Evolutionary conservation across 1,140 invertebrate genomes (phyloP).

Genomic region (Calliphora vicina): DNA sequence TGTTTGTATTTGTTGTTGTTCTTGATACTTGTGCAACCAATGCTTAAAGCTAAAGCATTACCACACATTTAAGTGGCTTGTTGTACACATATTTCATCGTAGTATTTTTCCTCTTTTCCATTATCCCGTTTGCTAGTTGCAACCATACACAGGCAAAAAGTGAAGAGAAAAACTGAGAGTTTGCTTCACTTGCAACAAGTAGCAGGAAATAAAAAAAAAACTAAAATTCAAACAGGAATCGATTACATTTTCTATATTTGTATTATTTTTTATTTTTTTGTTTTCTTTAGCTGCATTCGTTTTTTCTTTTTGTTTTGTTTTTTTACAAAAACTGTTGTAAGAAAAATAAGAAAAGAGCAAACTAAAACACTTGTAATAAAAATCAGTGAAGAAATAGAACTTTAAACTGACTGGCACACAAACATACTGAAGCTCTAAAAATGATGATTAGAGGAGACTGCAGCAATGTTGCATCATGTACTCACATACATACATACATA

Average conservation of each 20-base stretch:
- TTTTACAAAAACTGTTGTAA: neutral
- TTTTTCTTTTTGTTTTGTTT: neutral
- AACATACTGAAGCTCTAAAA: neutral
- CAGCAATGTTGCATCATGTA: neutral
- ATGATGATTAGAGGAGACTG: neutral
- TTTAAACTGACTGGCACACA: neutral
- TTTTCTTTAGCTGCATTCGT: too few relatives aligned
- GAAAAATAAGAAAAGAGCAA: neutral
- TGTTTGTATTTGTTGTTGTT: neutral
- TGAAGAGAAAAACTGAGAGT: neutral
- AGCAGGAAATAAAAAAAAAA: neutral
- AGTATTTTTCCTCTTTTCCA: neutral
- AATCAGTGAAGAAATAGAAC: slow-evolving; percentile 15
- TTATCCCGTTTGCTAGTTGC: neutral
- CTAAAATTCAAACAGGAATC: slow-evolving; percentile 11
- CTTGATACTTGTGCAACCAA: slow-evolving; percentile 22
- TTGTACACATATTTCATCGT: neutral
- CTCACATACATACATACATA: neutral
- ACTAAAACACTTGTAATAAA: slow-evolving; percentile 23
- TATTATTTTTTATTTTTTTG: neutral
- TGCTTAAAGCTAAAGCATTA: slow-evolving; percentile 25
- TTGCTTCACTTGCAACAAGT: neutral
- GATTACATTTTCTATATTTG: neutral
- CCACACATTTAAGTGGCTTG: slow-evolving; percentile 30
- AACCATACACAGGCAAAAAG: neutral